A percentile compares a stretch with the other conserved stretches of the same genome.
Conservation (phyloP, 1,140 invertebrate species). For the Babylonia areolata region DNA sequence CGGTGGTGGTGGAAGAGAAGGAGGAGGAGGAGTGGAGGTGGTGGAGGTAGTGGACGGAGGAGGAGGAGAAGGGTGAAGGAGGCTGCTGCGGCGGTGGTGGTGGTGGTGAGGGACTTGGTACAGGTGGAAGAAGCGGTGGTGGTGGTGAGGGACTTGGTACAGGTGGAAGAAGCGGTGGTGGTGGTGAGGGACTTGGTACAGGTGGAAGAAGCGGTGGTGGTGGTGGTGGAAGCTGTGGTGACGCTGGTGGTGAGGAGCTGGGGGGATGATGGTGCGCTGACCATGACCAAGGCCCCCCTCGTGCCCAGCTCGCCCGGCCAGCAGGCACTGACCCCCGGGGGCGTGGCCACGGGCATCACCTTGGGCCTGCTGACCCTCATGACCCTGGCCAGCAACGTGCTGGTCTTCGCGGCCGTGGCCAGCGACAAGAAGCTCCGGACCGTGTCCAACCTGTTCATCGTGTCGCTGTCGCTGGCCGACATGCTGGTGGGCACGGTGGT, state of each 20-base stretch:
- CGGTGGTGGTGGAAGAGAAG: too few relatives aligned
- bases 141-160: not conserved
- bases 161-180: too few relatives aligned
- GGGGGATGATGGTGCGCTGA: not conserved
- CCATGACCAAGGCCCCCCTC: conserved; percentile 37
- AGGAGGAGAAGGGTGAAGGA: too few relatives aligned
- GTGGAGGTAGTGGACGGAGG: too few relatives aligned
- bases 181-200: not conserved
- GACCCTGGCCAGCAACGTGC: conserved; percentile 83
- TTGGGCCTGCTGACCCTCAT: conserved; percentile 54
- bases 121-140: not conserved
- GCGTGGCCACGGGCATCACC: conserved; percentile 40
- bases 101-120: not conserved
- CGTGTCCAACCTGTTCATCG: conserved; percentile 96
- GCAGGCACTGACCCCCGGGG: not conserved
- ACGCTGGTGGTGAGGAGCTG: not conserved
- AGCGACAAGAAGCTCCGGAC: conserved; percentile 91
- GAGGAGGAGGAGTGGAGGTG: too few relatives aligned
- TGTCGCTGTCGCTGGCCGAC: conserved; percentile 95
- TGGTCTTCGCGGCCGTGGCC: conserved; percentile 90
- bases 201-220: too few relatives aligned
- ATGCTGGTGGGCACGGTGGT: conserved; percentile 88
- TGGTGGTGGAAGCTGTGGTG: not conserved
- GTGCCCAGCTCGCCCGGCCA: conserved; percentile 18
- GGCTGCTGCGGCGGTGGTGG: not conserved